Percentiles rank a stretch among this genome's conserved stretches.
Conservation (phyloP, 2,888 invertebrate genomes). For the Drosophila neotestacea region DNA sequence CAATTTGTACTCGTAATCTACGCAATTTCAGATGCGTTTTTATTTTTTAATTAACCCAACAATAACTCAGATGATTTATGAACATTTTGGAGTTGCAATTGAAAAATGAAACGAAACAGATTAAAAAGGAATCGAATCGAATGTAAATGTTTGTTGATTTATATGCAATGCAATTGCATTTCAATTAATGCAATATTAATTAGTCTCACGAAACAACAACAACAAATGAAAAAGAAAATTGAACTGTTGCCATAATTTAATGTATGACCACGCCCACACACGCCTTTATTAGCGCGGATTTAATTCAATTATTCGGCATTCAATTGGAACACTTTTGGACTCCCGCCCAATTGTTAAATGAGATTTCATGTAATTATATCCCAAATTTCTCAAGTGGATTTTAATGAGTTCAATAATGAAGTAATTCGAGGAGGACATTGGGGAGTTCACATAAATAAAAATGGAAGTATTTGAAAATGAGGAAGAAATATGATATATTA, state of each 20-base stretch:
- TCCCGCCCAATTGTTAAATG: constrained; percentile 43
- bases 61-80: constrained; percentile 51
- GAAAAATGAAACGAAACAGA: constrained; percentile 19
- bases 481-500: neutral
- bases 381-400: constrained; percentile 16
- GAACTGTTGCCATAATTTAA: constrained; percentile 24
- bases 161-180: constrained; percentile 58
- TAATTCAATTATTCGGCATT: constrained; percentile 62
- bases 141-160: constrained; percentile 50
- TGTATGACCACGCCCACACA: constrained; percentile 37
- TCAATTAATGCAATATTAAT: constrained; percentile 72
- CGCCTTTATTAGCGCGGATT: constrained; percentile 42
- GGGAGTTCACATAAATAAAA: neutral
- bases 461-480: constrained; percentile 2
- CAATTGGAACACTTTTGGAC: constrained; percentile 56
- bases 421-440: neutral
- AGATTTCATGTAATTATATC: constrained; percentile 38
- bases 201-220: constrained; percentile 31
- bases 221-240: constrained; percentile 11
- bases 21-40: constrained; percentile 42
- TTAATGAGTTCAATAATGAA: constrained; percentile 16
- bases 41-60: constrained; percentile 53
- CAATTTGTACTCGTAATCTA: constrained; percentile 51
- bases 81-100: constrained; percentile 32
- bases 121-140: constrained; percentile 6